Evolutionary conservation across 37 sponge, comb jelly and placozoan species (phyloP), one percentile per base, ranked within the genome.

Genomic region (Dysidea cf. avara): DNA sequence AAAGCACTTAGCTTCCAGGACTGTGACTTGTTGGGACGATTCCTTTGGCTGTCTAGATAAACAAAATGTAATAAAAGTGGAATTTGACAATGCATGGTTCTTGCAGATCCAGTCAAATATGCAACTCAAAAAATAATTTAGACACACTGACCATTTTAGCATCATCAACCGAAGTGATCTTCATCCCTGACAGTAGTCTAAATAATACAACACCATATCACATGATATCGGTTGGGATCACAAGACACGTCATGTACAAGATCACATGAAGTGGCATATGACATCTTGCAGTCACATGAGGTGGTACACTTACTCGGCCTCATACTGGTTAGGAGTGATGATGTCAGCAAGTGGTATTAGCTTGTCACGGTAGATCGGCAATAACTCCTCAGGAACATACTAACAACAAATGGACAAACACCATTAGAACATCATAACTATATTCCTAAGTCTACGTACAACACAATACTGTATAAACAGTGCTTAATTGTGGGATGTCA

Each of bases 261-360:
- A 5, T 14, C 54, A 49, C 25, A 25, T n/a, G 24, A 28, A 28
- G 22, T 11, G 21, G 24, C 9, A 17, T 49, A 18, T 18, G 52
- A 49, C 13, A 16, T n/a, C 22, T 57, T 22, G 59, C 26, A 18
- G 34, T 36, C 3, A 5, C 3, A 30, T 12, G 4, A 5, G 5
- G 18, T 18, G 7, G 20, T 49, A 46, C 11, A 76, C 88, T 80
- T 75, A 88, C 87, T 91, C 92, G 47, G 87, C 83, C 54, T 97
- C 99, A 86, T 83, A 97, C 38, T 94, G 90, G 75, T 97, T 97
- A 5, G 99, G 99, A 28, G 96, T 94, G 48, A 97, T 53, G 46
- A 97, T 64, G 54, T 97, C 92, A 39, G 99, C 90, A 30, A 92
- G 20, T 29, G 84, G 92, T 0, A 94, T 33, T 17, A 94, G 24